Evolutionary conservation across 2,888 invertebrate species (phyloP).

Genomic region (Arctia plantaginis): DNA sequence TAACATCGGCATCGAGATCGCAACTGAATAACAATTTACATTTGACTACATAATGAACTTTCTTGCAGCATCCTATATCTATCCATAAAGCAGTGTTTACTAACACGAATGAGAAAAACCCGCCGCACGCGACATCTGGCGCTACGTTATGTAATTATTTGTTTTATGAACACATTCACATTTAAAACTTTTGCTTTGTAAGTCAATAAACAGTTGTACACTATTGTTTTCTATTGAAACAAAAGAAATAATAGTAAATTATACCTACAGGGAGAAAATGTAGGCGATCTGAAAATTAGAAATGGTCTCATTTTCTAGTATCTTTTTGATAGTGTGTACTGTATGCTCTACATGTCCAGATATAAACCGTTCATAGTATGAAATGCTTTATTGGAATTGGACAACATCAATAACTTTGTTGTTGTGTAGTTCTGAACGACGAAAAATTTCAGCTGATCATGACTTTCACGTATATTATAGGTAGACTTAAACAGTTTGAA

Average conservation of each 20-base stretch:
- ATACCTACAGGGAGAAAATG: neutral
- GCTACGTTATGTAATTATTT: conserved; percentile 78
- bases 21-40: neutral
- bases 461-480: no score
- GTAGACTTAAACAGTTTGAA: no score
- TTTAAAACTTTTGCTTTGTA: conserved; percentile 30
- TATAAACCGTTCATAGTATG: no score
- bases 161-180: conserved; percentile 63
- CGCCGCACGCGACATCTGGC: conserved; percentile 77
- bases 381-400: no score
- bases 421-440: no score
- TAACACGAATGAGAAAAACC: conserved; percentile 77
- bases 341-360: no score
- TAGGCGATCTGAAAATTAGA: neutral
- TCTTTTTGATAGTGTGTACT: neutral
- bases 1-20: neutral
- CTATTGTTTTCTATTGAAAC: conserved; percentile 1
- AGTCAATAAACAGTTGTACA: conserved; percentile 28
- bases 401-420: no score
- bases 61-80: conserved; percentile 62
- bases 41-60: neutral
- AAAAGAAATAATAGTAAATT: conserved; percentile 15
- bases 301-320: neutral
- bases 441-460: neutral
- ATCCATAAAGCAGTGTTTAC: conserved; percentile 77